These are phyloP conservation scores for Drosophila prosaltans DNA, from an alignment of 1,140 invertebrate genomes.

Conservation along the genomic window DNA sequence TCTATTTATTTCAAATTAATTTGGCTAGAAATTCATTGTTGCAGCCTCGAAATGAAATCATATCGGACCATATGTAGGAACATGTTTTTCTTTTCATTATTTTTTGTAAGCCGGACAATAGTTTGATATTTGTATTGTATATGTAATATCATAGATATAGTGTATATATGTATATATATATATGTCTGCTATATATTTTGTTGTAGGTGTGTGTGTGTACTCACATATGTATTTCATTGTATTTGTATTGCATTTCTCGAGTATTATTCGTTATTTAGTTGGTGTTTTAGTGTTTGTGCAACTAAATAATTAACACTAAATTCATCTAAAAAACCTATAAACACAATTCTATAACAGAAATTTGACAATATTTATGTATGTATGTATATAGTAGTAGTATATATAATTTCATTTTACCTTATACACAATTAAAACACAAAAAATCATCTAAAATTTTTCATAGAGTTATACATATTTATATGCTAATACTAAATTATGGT, in stretches of 20 bases:
- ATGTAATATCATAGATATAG: background rate
- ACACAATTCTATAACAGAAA: conserved; percentile 6
- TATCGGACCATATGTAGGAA: conserved; percentile 19
- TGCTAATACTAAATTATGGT: conserved; percentile 23
- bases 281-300: background rate
- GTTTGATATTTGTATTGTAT: background rate
- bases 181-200: background rate
- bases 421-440: conserved; percentile 37
- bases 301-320: conserved; percentile 15
- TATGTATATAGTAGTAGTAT: background rate
- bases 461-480: conserved; percentile 44
- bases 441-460: conserved; percentile 54
- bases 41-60: background rate
- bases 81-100: background rate
- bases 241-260: conserved; percentile 24
- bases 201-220: background rate
- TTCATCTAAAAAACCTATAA: conserved; percentile 17
- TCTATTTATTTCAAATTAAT: no score
- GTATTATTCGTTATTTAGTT: conserved; percentile 19
- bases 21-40: background rate
- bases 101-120: conserved; percentile 11
- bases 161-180: background rate
- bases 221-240: conserved; percentile 32
- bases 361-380: background rate
- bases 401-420: conserved; percentile 16